Base-by-base conservation (phyloP, 1,140 invertebrate genomes). In the Mactra quadrangularis region DNA sequence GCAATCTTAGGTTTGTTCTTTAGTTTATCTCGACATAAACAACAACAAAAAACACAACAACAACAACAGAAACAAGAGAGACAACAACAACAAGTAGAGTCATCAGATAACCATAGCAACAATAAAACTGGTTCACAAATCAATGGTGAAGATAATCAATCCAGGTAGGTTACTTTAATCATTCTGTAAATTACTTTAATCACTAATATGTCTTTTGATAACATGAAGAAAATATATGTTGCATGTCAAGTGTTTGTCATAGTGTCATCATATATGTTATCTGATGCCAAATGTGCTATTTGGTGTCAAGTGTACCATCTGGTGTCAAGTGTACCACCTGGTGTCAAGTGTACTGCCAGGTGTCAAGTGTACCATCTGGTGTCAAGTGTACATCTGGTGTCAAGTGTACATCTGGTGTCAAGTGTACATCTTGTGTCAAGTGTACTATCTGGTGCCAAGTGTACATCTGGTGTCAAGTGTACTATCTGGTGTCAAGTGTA, bases 1-100 rank as follows among this genome's bases (percentile, higher is more conserved):
- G 96, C 97, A 33, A 97, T 98, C 66, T 94, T 99, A 27, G 97
- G 97, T n/a, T 94, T 99, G 64, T 98, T 99, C 94, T 99, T 98
- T 92, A 97, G 97, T 85, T 94, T 99, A 68, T 98, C 97, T 47
- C 95, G 97, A 70, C 97, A 89, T 83, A 94, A 97, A 93, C 97
- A 98, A 93, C 96, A 97, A 85, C 95, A 97, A 68, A 98, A 98
- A 92, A 78, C 87, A 19, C 88, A 89, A 22, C 89, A 89, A 74
- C 88, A 88, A 53, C 86, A 88, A 50, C 84, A 87, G 81, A 62
- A 85, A 78, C 74, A 85, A 38, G 35, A 81, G 33, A 85, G 85
- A 72, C 70, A 81, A 52, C 60, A 87, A 53, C 60, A 38, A 55
- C 72, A 55, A 29, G 86, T 75, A 76, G 81, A 88, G 66, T 27